phyloP scores from a whole-genome alignment of 2,888 invertebrate species.

The Syrphus vitripennis region DNA sequence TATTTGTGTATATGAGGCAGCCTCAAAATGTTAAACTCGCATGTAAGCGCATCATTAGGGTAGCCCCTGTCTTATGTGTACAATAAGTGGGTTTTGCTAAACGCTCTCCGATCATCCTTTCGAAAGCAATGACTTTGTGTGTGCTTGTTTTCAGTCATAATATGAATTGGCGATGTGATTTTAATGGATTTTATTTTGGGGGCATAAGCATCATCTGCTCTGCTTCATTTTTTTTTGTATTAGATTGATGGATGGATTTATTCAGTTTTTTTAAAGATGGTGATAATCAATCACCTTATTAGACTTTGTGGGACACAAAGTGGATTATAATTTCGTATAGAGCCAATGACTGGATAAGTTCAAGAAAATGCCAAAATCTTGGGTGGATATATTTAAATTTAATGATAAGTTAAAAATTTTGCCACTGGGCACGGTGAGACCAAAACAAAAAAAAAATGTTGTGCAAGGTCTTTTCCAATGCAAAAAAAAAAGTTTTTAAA shows the following conservation, averaged over 20 bases:
- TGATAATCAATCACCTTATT: constrained; percentile 41
- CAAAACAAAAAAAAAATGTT: background rate
- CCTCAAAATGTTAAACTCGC: constrained; percentile 54
- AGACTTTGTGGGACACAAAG: constrained; percentile 15
- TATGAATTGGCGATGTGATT: constrained; percentile 43
- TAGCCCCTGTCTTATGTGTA: background rate
- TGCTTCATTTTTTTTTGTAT: background rate
- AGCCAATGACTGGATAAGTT: constrained; percentile 23
- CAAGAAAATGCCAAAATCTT: background rate
- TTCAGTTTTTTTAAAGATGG: constrained; percentile 1
- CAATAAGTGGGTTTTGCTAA: constrained; percentile 66
- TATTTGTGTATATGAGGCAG: constrained; percentile 16
- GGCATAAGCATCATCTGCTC: constrained; percentile 20
- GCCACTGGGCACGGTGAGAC: background rate
- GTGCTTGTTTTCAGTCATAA: constrained; percentile 30
- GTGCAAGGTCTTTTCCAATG: background rate
- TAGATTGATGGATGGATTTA: background rate
- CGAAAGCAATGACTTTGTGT: constrained; percentile 34
- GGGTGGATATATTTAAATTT: constrained; percentile 36
- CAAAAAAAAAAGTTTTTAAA: background rate
- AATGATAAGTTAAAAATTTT: constrained; percentile 1
- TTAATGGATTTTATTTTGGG: constrained; percentile 32
- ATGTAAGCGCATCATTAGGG: constrained; percentile 58
- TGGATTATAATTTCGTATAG: constrained; percentile 9
- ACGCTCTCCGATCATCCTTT: constrained; percentile 47